Evolutionary conservation across 2,888 invertebrate species (phyloP), one percentile per base, ranked within the genome.

Genomic region (Tolmerus cingulatus): DNA sequence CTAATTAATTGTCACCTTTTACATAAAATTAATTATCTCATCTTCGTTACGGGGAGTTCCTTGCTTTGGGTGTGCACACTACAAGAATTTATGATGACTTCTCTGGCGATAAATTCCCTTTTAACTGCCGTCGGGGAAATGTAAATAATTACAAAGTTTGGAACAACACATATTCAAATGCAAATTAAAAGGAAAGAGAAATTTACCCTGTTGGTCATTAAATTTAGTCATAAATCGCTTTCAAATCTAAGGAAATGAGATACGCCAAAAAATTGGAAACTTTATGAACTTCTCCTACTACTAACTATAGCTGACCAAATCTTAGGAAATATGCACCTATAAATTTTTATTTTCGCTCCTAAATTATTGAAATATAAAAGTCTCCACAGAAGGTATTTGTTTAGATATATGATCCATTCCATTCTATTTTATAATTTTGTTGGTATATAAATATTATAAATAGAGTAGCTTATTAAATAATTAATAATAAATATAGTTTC

Each of bases 1-100:
- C 82, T 82, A 82, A 82, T 82, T 82, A 82, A 82, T 82, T 82
- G 82, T 82, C 57, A 57, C 34, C 19, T 82, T 82, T 82, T 82
- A 82, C 82, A 82, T 82, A 82, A 82, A 82, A 82, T 82, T 82
- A 82, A 82, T 82, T 82, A 79, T 51, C 46, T 23, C 51, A 51
- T 23, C 79, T 79, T 46, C 79, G 40, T 79, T 51, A 51, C 51
- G 51, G 23, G 46, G 51, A 23, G 51, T 79, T 79, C n/a, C 51
- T 51, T 79, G 79, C 46, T 79, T 40, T 51, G 79, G 12, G 51
- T 37, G 51, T 23, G 51, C 23, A 23, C 16, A 34, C 30, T 79
- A 27, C 30, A 51, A 79, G 14, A 79, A 79, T 79, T 79, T 79
- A 79, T 79, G 43, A 16, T 79, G 27, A 40, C 40, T 51, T n/a